These are phyloP conservation scores for Papio anubis DNA, from an alignment of 2,113 vertebrate genomes.

Conservation along the genomic window DNA sequence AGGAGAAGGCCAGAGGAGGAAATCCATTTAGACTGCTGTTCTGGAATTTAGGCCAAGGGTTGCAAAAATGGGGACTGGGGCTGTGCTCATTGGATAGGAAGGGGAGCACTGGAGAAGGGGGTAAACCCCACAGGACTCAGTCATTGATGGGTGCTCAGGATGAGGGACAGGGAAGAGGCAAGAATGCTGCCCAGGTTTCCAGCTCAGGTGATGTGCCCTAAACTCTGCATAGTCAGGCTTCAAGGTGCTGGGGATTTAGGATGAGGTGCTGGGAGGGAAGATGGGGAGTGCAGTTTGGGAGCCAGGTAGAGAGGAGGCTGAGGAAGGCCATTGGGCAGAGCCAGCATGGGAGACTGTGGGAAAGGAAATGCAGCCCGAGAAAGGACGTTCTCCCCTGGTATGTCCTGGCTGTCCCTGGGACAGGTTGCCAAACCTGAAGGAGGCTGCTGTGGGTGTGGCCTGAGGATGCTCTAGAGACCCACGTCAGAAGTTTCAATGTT, in stretches of 20 bases:
- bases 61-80: not conserved
- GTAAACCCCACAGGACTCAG: not conserved
- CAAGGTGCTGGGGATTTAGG: not conserved
- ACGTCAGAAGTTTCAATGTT: not conserved
- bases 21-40: not conserved
- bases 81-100: not conserved
- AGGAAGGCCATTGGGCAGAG: not conserved
- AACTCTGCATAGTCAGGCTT: too few relatives aligned
- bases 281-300: not conserved
- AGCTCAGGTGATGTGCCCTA: not conserved
- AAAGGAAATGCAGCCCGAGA: not conserved
- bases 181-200: not conserved
- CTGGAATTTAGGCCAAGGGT: not conserved
- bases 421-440: not conserved
- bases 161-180: not conserved
- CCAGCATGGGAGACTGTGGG: not conserved
- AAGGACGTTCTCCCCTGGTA: not conserved
- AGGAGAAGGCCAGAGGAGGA: not conserved
- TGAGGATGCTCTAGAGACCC: not conserved
- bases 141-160: not conserved
- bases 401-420: not conserved
- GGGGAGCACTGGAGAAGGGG: not conserved
- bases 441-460: not conserved
- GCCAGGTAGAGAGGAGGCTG: not conserved
- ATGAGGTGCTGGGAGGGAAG: not conserved